These are phyloP conservation scores for Peromyscus melanophrys DNA, from an alignment of 2,797 vertebrate species.

Conservation along the genomic window DNA sequence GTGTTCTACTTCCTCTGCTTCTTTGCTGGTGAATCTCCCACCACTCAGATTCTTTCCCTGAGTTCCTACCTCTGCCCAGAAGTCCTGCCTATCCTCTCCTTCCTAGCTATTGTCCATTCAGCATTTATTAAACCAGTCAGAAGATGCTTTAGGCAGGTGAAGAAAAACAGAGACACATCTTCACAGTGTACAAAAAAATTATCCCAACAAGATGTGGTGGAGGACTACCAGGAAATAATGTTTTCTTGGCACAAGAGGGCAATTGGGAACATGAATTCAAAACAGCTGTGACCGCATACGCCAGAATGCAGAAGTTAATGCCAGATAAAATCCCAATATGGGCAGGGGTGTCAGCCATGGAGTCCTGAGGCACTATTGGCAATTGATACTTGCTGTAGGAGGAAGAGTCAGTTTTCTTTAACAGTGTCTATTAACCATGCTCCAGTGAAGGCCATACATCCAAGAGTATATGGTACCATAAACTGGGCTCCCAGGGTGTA, in stretches of 20 bases:
- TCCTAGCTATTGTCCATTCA: not conserved
- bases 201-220: not conserved
- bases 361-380: not conserved
- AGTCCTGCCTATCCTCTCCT: not conserved
- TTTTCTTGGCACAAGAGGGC: not conserved
- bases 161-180: not conserved
- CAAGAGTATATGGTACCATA: not conserved
- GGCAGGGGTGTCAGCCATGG: not conserved
- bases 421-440: not conserved
- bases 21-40: not conserved
- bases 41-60: not conserved
- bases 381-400: not conserved
- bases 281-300: not conserved
- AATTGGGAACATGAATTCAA: not conserved
- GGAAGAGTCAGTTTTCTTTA: not conserved
- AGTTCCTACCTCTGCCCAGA: not conserved
- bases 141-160: not conserved
- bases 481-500: not conserved
- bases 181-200: not conserved
- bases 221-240: not conserved
- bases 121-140: not conserved
- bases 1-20: not conserved
- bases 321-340: not conserved
- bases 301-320: not conserved
- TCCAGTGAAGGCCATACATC: not conserved